Base-by-base conservation (phyloP, 2,113 vertebrate species). In the Thunnus maccoyii region DNA sequence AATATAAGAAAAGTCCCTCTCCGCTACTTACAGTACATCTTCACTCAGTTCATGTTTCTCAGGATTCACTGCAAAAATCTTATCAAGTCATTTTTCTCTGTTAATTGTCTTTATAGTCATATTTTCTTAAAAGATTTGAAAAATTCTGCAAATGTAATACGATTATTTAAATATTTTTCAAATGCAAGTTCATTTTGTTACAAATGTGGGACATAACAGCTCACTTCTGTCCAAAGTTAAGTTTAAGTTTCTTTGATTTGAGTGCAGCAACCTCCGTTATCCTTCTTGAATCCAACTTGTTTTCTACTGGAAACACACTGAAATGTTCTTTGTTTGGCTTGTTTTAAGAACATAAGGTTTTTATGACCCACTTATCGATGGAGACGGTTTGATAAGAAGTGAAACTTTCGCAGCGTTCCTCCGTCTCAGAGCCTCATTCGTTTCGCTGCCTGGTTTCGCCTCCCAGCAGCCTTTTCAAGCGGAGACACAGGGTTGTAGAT, bases 401-500 rank as follows among this genome's bases (percentile, higher is more conserved):
- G 2, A 41, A 41, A 27, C 22, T 30, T 8, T 57, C 17, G 1
- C 47, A 32, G 65, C 10, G 57, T 70, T 18, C 2, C 46, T 36
- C n/a, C 1, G 9, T 65, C 13, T 41, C 56, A 22, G 9, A 44
- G 32, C 16, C 7, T 56, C 10, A 6, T 65, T 36, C 16, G 2
- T 22, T 74, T 41, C 41, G 3, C 72, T 25, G 46, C 22, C 17
- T 36, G 20, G 2, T 22, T 74, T 41, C 41, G 3, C 72, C 57
- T 71, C 22, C 32, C 16, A 9, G 32, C 71, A 50, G 58, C 20
- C 12, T 47, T 67, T 25, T 30, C 0, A 0, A 51, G 41, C 10
- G 3, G 44, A 72, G 36, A 47, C 22, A 6, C 10, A 30, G 56
- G 32, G 44, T 47, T 75, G 72, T 58, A 61, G 52, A 73, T 70